Base-by-base conservation (phyloP, 2,888 invertebrate species). In the Eristalis pertinax region DNA sequence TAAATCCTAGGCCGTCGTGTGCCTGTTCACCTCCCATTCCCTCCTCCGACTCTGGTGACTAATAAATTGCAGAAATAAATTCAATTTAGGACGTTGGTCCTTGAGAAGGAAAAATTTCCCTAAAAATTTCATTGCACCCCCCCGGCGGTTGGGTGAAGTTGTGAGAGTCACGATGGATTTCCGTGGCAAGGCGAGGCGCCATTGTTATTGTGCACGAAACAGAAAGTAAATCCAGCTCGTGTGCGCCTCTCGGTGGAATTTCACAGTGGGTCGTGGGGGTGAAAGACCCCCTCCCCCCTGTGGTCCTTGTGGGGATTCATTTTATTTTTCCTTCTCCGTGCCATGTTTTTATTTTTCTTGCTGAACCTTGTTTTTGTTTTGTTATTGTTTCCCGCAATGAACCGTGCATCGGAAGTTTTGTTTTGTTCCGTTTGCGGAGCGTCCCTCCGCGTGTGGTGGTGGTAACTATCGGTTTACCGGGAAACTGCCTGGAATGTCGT, bases 21-120 rank as follows among this genome's bases (percentile, higher is more conserved):
- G 50, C 19, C n/a, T n/a, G 43, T 19, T 19, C 43, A 15, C 5
- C 43, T 19, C 19, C 43, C 50, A 50, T 19, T 19, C 8, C 2
- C 19, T 19, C 19, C 50, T 0, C 19, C 4, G 62, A 29, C 29
- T 29, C 63, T 32, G 32, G 32, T 29, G 63, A 15, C 63, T 63
- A 63, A 63, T 63, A 63, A 63, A 29, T n/a, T 10, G 11, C 5
- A 29, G 63, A 19, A 19, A 63, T 63, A 63, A 63, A 63, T 63
- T 32, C 4, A 63, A 63, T 63, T 63, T 63, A 32, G 7, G 26
- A 10, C 63, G n/a, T n/a, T 15, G 26, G 32, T 32, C 29, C 63
- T 50, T 50, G 50, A 50, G 4, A n/a, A 19, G 1, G 2, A 32
- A 63, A 29, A 63, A 32, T 29, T 63, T 7, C n/a, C 63, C 8